Evolutionary conservation across 2,888 invertebrate species (phyloP).

Genomic region (Elmis aenea): DNA sequence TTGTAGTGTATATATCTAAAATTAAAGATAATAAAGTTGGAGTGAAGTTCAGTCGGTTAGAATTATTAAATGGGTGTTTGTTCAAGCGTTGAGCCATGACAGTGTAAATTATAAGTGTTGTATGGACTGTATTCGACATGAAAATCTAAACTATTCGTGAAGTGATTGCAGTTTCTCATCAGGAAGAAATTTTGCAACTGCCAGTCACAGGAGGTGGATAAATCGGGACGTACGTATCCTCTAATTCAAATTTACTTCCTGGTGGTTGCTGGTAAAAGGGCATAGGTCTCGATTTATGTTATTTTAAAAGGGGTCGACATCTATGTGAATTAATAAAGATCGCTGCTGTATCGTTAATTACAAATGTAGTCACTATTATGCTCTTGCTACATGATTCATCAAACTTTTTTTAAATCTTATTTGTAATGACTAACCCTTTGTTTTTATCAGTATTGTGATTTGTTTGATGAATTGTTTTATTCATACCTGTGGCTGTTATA

Average conservation of each 20-base stretch:
- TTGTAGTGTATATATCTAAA: no score
- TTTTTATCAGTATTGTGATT: no score
- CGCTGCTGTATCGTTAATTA: conserved; percentile 8
- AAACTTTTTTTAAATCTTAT: conserved; percentile 8
- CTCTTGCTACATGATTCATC: conserved; percentile 15
- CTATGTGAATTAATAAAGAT: conserved; percentile 9
- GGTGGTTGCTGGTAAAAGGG: conserved; percentile 19
- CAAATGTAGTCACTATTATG: conserved; percentile 9
- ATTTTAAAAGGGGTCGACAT: conserved; percentile 18
- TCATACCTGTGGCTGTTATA: no score
- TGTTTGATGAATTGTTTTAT: no score
- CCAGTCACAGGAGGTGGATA: conserved; percentile 23
- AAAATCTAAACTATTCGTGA: conserved; percentile 28
- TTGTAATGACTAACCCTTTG: no score
- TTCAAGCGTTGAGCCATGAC: conserved; percentile 43
- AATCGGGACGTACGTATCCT: conserved; percentile 24
- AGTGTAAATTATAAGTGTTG: conserved; percentile 44
- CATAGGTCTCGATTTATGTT: conserved; percentile 17
- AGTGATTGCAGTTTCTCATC: conserved; percentile 19
- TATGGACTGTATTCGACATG: conserved; percentile 29
- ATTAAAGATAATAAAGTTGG: no score
- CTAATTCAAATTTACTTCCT: conserved; percentile 22
- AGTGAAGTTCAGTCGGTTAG: no score
- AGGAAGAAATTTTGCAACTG: conserved; percentile 18
- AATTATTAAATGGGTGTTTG: conserved; percentile 30